These are phyloP conservation scores for Gambusia yucatana DNA, from an alignment of 2,797 vertebrate genomes.

Conservation along the genomic window DNA sequence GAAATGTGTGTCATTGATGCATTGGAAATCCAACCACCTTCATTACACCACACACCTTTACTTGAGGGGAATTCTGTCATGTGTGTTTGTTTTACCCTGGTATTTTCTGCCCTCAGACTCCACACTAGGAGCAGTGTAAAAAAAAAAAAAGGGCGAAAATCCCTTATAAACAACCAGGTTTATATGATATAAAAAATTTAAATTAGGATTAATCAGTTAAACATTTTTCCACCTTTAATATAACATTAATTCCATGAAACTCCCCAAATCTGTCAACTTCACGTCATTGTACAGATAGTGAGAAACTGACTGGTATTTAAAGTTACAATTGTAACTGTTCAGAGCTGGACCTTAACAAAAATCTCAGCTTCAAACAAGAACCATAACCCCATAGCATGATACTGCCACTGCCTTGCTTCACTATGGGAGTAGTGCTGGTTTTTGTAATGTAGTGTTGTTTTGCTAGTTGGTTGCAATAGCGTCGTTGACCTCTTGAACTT, in stretches of 20 bases:
- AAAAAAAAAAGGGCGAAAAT: neutral
- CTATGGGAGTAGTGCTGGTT: neutral
- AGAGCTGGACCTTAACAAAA: neutral
- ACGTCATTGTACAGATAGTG: neutral
- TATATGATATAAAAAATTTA: neutral
- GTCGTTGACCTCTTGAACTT: too few relatives aligned
- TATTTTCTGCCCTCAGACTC: constrained; percentile 6
- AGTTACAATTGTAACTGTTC: neutral
- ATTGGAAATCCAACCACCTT: constrained; percentile 66
- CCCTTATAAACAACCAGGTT: neutral
- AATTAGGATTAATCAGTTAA: neutral
- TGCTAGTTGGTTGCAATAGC: neutral
- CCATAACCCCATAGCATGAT: neutral
- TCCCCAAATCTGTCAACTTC: neutral
- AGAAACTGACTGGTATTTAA: neutral
- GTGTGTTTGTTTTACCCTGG: constrained; percentile 48
- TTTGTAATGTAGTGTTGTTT: neutral
- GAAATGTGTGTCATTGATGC: constrained; percentile 64
- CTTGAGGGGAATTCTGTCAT: constrained; percentile 28
- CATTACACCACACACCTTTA: constrained; percentile 48
- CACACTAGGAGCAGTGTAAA: neutral
- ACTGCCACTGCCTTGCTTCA: neutral
- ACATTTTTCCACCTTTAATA: neutral
- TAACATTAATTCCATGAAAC: neutral
- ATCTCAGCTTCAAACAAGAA: neutral